phyloP scores from a whole-genome alignment of 2,113 vertebrate genomes.

The Cervus canadensis region DNA sequence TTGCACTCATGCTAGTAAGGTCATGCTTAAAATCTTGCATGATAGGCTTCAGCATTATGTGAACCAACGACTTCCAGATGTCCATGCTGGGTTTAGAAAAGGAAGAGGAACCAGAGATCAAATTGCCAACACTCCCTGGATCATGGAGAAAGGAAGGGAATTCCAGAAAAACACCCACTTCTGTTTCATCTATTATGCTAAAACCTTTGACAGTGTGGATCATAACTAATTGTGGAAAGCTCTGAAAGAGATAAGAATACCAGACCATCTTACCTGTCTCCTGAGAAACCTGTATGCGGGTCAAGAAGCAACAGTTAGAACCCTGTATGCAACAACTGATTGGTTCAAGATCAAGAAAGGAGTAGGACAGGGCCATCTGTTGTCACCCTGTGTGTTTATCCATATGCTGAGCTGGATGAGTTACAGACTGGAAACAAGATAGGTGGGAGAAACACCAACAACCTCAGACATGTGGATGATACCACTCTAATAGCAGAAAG shows the following conservation, averaged over 20 bases:
- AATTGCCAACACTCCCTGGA: not conserved
- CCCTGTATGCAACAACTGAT: not conserved
- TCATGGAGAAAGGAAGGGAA: not conserved
- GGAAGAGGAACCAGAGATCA: not conserved
- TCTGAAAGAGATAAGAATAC: not conserved
- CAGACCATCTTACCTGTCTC: not conserved
- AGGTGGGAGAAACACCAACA: not conserved
- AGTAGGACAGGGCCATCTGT: not conserved
- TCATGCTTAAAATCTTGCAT: not conserved
- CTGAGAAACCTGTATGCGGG: not conserved
- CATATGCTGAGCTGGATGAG: fast-evolving
- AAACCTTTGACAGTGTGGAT: not conserved
- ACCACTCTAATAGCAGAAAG: not conserved
- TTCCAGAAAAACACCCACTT: not conserved
- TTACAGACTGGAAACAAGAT: not conserved
- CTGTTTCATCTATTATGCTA: not conserved
- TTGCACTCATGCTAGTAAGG: not conserved
- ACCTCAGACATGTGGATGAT: not conserved
- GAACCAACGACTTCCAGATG: not conserved
- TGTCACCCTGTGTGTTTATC: not conserved
- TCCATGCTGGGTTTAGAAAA: not conserved
- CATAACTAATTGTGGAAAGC: not conserved
- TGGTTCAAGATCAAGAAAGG: not conserved
- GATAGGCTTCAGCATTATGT: not conserved
- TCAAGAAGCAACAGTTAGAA: not conserved